Conservation (phyloP, 2,113 vertebrate species). For the Mixornis gularis region DNA sequence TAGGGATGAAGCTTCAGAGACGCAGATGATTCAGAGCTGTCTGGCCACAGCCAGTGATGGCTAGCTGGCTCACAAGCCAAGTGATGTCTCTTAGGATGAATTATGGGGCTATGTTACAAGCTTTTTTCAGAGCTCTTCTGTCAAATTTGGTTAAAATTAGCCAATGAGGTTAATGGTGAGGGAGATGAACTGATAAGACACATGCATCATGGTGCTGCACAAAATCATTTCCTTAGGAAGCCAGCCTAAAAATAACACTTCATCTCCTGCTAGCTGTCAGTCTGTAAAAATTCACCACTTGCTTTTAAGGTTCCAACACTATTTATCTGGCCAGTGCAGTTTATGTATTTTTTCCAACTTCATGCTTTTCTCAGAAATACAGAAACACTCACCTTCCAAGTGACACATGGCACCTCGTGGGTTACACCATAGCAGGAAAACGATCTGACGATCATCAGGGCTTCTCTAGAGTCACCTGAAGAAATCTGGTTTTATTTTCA, state of each 20-base stretch:
- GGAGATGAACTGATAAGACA: not conserved
- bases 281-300: not conserved
- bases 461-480: not conserved
- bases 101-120: not conserved
- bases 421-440: not conserved
- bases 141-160: conserved; percentile 21
- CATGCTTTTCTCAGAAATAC: not conserved
- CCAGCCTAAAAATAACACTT: conserved; percentile 20
- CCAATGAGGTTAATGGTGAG: not conserved
- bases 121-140: not conserved
- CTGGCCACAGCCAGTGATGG: not conserved
- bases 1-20: not conserved
- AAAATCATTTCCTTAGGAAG: not conserved
- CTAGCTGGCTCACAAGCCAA: not conserved
- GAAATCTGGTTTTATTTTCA: not conserved
- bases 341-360: not conserved
- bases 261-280: not conserved
- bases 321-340: not conserved
- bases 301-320: not conserved
- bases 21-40: not conserved
- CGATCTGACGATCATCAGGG: not conserved
- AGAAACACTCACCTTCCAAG: not conserved
- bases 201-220: not conserved
- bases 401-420: not conserved
- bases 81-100: not conserved